These are phyloP conservation scores for Plestiodon gilberti DNA, from an alignment of 2,113 vertebrate genomes.

Conservation along the genomic window DNA sequence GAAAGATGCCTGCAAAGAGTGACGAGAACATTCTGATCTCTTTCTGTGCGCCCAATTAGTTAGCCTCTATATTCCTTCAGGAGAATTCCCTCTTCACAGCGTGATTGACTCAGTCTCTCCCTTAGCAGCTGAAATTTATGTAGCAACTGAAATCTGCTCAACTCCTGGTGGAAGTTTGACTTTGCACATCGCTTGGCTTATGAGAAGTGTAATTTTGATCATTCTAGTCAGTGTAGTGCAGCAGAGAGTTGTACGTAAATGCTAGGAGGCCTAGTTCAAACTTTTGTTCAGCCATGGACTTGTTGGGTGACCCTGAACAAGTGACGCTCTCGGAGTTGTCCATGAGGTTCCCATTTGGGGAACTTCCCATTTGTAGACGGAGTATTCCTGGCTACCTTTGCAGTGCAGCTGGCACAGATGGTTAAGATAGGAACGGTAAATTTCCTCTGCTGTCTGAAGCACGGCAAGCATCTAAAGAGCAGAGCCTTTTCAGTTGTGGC, in stretches of 20 bases:
- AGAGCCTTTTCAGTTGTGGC: no score
- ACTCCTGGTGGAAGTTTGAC: neutral
- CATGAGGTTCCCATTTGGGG: no score
- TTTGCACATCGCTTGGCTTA: neutral
- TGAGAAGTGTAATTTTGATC: neutral
- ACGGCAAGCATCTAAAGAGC: no score
- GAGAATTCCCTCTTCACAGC: neutral
- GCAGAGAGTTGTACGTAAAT: neutral
- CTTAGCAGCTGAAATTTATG: neutral
- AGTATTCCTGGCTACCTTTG: no score
- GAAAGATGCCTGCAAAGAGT: no score
- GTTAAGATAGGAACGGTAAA: neutral
- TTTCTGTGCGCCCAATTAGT: neutral
- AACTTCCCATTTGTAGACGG: neutral
- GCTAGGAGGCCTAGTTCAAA: neutral
- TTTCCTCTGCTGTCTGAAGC: neutral
- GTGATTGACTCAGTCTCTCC: neutral
- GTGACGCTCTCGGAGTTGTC: neutral
- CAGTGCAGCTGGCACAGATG: neutral
- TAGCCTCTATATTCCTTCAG: neutral
- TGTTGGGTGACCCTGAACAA: no score
- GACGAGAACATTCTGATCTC: neutral
- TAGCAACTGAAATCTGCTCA: neutral
- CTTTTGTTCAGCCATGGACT: neutral
- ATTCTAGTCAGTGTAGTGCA: neutral